Evolutionary conservation across 2,797 vertebrate genomes (phyloP).

Genomic region (Tangara arthus): DNA sequence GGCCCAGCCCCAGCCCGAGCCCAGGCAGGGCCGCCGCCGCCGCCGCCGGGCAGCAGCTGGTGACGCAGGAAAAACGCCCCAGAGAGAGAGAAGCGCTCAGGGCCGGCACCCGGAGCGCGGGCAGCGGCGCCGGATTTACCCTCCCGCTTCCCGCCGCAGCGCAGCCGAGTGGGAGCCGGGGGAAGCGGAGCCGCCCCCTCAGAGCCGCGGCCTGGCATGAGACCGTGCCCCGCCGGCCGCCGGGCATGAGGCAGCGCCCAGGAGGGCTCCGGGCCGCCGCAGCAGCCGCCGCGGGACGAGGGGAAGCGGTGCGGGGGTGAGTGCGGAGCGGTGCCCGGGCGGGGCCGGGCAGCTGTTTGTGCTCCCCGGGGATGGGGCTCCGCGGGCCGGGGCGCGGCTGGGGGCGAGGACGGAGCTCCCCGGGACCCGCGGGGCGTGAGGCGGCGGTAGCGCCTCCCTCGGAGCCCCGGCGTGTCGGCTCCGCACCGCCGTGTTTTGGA

Average conservation of each 20-base stretch:
- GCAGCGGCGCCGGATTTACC: background rate
- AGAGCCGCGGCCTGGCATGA: slow-evolving; percentile 43
- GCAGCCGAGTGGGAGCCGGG: background rate
- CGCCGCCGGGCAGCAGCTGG: slow-evolving; percentile 70
- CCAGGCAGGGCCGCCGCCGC: slow-evolving; percentile 21
- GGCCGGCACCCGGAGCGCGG: background rate
- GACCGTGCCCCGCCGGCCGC: slow-evolving; percentile 12
- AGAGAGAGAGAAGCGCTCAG: slow-evolving; percentile 10
- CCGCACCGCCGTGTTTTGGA: slow-evolving; percentile 70
- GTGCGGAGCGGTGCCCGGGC: slow-evolving; percentile 21
- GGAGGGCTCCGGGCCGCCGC: slow-evolving; percentile 42
- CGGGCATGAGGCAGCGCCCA: slow-evolving; percentile 60
- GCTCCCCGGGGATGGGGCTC: background rate
- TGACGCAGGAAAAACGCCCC: slow-evolving; percentile 95
- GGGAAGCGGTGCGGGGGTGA: slow-evolving; percentile 69
- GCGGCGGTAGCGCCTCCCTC: background rate
- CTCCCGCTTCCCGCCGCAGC: background rate
- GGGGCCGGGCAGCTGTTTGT: background rate
- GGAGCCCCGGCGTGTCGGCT: slow-evolving; percentile 14
- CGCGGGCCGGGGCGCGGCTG: background rate
- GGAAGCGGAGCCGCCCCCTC: slow-evolving; percentile 27
- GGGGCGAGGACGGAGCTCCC: background rate
- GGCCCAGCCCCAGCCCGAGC: slow-evolving; percentile 30
- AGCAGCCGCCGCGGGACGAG: slow-evolving; percentile 42
- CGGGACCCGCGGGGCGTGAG: background rate